Evolutionary conservation across 2,888 invertebrate species (phyloP).

Genomic region (Orthosia cruda): DNA sequence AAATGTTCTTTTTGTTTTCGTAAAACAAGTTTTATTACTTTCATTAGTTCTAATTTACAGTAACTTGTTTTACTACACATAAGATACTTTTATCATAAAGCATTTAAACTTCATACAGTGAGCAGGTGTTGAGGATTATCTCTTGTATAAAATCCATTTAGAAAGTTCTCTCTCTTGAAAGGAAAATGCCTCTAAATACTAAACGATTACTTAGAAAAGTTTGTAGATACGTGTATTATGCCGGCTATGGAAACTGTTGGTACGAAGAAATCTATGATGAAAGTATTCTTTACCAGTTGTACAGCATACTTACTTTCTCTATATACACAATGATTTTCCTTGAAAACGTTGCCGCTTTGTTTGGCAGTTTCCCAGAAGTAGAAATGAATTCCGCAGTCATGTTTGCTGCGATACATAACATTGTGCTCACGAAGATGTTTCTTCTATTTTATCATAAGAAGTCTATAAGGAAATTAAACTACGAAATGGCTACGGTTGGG

Average conservation of each 20-base stretch:
- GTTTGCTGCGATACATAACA: conserved; percentile 87
- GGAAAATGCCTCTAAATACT: conserved; percentile 78
- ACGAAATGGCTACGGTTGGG: conserved; percentile 83
- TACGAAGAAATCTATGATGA: conserved; percentile 80
- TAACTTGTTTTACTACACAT: conserved; percentile 3
- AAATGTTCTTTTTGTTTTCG: conserved; percentile 57
- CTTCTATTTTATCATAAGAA: conserved; percentile 83
- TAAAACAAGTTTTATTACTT: conserved; percentile 36
- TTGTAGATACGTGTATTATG: conserved; percentile 84
- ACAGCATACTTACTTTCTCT: conserved; percentile 79
- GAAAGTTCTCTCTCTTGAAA: not conserved
- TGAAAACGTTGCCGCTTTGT: conserved; percentile 85
- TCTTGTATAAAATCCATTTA: conserved; percentile 19
- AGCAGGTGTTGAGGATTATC: conserved; percentile 20
- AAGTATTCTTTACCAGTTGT: conserved; percentile 77
- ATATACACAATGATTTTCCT: conserved; percentile 85
- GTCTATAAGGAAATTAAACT: conserved; percentile 85
- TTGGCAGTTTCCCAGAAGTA: conserved; percentile 84
- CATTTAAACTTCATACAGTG: not conserved
- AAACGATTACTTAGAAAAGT: conserved; percentile 78
- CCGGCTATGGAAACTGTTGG: conserved; percentile 86
- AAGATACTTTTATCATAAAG: conserved; percentile 20
- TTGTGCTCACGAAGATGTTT: conserved; percentile 85
- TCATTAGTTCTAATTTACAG: conserved; percentile 38
- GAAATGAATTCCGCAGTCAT: conserved; percentile 88